Base-by-base conservation (phyloP, 2,888 invertebrate genomes). In the Aethes cnicana region DNA sequence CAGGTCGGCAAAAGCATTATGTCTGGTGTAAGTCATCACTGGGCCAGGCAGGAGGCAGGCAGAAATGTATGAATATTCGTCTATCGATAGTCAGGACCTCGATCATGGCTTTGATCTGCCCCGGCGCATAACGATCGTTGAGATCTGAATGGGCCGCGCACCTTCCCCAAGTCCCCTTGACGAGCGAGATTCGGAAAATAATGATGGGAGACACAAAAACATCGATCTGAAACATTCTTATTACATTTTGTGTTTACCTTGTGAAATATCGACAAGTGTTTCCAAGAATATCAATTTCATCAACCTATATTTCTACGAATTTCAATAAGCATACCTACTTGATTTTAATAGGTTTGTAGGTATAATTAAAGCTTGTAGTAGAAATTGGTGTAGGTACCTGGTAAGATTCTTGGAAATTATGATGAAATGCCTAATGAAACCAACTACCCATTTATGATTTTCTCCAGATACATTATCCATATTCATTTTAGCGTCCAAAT, bases 91-190 rank as follows among this genome's bases (percentile, higher is more conserved):
- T n/a, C n/a, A n/a, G n/a, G n/a, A n/a, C n/a, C n/a, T n/a, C n/a
- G n/a, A n/a, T n/a, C n/a, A n/a, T n/a, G 37, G 14, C 52, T 52
- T 52, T 52, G 52, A 52, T 52, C 44, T 52, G 44, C 39, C 37
- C 52, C 44, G 25, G 44, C 44, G 46, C 46, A 26, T 52, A 39
- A 46, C 46, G 39, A 39, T 46, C 52, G 33, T 52, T 46, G 52
- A 52, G 52, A 46, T 52, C 25, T 46, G 26, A 52, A 52, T 46
- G 39, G 32, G 16, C 32, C 39, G 37, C 44, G 25, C 12, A 21
- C 32, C 25, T 44, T 44, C 23, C 30, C 12, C 18, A 32, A 46
- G 21, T 20, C 39, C 39, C 26, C 16, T 46, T 46, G 37, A 39
- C 9, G 18, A 14, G 18, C 32, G 37, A 23, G 18, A 44, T 37